Base-by-base conservation (phyloP, 2,113 vertebrate species). In the Saccopteryx leptura region DNA sequence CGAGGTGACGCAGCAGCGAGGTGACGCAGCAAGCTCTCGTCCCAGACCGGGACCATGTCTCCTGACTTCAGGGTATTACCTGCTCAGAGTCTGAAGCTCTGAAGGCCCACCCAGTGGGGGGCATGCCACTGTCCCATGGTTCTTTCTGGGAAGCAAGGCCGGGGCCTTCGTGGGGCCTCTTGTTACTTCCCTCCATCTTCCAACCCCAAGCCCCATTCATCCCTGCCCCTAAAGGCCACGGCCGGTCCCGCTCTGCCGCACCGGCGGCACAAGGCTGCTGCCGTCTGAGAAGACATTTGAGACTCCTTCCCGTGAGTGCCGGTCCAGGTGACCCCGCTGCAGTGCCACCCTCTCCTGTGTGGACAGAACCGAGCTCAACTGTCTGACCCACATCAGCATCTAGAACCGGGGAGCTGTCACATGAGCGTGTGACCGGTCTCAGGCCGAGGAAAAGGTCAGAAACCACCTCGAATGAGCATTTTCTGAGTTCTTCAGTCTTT, bases 341-440 rank as follows among this genome's bases (percentile, higher is more conserved):
- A 24, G 5, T 1, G 17, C 39, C 48, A 17, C 28, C 72, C 2
- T 26, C 24, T 6, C 52, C 52, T 4, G 8, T 5, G 63, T 61
- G 58, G 12, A 18, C 1, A 68, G 28, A 46, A 33, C 0, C 0
- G 1, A 65, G 39, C 74, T 46, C 0, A 0, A 54, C 14, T 31
- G 28, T 23, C 5, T 52, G 90, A 28, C n/a, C 28, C 7, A n/a
- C 15, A 7, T 7, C 10, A 26, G 26, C 80, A 21, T 33, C 56
- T 14, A 21, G 50, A 68, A 15, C 21, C 12, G 26, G 52, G 2
- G n/a, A 14, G 9, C 4, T 1, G n/a, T 33, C 39, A 19, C 5
- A 0, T 1, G 15, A 23, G 24, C 1, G 10, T 33, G 9, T 7
- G 58, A 23, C 7, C 5, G 31, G 56, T 28, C 68, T 50, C 6